Conservation (phyloP, 2,113 vertebrate species). For the Pterocles gutturalis region DNA sequence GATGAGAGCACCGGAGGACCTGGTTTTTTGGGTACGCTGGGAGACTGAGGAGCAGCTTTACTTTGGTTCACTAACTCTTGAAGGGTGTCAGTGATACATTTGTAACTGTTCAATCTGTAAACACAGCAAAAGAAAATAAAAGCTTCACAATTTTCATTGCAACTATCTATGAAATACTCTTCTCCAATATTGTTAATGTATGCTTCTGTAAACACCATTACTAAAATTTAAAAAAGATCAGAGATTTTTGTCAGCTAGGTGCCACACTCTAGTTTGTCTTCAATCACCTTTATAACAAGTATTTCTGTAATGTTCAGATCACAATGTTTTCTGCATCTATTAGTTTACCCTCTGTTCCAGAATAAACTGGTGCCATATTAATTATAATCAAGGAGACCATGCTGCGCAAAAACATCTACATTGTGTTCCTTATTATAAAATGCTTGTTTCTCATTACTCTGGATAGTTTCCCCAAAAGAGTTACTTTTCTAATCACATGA, state of each 20-base stretch:
- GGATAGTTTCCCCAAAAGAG: not conserved
- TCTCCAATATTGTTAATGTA: not conserved
- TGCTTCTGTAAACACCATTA: not conserved
- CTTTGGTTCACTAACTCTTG: conserved; percentile 98
- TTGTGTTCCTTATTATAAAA: not conserved
- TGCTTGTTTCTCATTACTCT: not conserved
- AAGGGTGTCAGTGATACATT: conserved; percentile 97
- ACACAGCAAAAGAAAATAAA: not conserved
- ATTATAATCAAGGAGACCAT: not conserved
- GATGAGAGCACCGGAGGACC: conserved; percentile 94
- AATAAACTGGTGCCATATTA: not conserved
- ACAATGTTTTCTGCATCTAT: not conserved
- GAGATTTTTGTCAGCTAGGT: not conserved
- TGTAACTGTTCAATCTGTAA: conserved; percentile 91
- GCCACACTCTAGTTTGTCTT: not conserved
- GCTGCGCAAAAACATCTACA: not conserved
- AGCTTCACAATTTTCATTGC: not conserved
- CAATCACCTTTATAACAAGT: not conserved
- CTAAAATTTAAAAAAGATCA: not conserved
- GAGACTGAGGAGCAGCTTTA: conserved; percentile 97
- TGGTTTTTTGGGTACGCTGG: conserved; percentile 96
- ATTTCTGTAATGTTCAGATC: not conserved
- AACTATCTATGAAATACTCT: not conserved
- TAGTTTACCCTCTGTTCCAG: not conserved
- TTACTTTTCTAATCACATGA: not conserved